Conservation (phyloP, 2,888 invertebrate genomes). For the Macrosoma leucophasiata region DNA sequence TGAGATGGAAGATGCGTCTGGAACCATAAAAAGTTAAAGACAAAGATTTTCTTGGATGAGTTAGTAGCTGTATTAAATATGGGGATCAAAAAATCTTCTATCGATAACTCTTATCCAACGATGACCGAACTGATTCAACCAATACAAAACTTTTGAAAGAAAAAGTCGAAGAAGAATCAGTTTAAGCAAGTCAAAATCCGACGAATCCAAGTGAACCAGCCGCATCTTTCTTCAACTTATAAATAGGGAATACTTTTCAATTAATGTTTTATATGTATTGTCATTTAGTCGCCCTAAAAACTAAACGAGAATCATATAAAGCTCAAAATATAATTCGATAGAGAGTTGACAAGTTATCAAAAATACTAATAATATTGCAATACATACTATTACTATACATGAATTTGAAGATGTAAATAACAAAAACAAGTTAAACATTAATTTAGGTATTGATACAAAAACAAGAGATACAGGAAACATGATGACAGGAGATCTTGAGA, state of each 20-base stretch:
- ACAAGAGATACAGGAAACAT: no score
- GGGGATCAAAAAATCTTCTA: slow-evolving; percentile 31
- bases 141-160: slow-evolving; percentile 28
- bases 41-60: slow-evolving; percentile 27
- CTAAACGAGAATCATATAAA: slow-evolving; percentile 72
- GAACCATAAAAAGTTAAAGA: slow-evolving; percentile 24
- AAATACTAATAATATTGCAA: no score
- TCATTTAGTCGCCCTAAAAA: slow-evolving; percentile 75
- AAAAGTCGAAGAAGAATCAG: slow-evolving; percentile 33
- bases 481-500: no score
- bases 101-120: slow-evolving; percentile 26
- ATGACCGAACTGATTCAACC: slow-evolving; percentile 36
- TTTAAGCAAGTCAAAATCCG: slow-evolving; percentile 13
- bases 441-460: no score
- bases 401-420: no score
- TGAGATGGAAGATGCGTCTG: slow-evolving; percentile 37
- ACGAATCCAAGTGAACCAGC: slow-evolving; percentile 23
- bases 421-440: no score
- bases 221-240: slow-evolving; percentile 48
- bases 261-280: slow-evolving; percentile 68
- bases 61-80: slow-evolving; percentile 34
- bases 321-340: slow-evolving; percentile 14
- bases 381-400: no score
- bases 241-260: slow-evolving; percentile 59
- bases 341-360: no score